Base-by-base conservation (phyloP, 1,140 invertebrate species). In the Saccostrea echinata region DNA sequence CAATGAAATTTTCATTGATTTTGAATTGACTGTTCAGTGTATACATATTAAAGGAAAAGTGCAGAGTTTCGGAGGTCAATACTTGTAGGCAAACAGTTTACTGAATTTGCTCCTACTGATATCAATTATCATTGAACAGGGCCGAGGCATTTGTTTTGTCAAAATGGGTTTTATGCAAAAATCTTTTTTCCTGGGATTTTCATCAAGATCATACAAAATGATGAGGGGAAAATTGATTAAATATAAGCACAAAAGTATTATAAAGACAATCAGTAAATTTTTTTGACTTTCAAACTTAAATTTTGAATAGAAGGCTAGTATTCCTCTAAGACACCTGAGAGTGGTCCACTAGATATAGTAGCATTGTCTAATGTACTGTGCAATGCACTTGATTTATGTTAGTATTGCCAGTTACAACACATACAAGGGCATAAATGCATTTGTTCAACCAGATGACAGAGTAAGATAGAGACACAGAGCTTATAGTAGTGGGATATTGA, bases 361-460 rank as follows among this genome's bases (percentile, higher is more conserved):
- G 16, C 6, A 4, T 61, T 61, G 55, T 18, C 6, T 4, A 61
- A 18, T 16, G 4, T 61, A 61, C 6, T 61, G 21, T n/a, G 18
- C 55, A 61, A 18, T n/a, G 55, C 55, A 61, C 21, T 61, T 61
- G 55, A 61, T 61, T 61, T 61, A 61, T 61, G 18, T 21, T n/a
- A n/a, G 1, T n/a, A 61, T 3, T 61, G 27, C 30, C 16, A 76
- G n/a, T n/a, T n/a, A n/a, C n/a, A n/a, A n/a, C n/a, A n/a, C n/a
- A n/a, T n/a, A n/a, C n/a, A n/a, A n/a, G 68, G 68, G 27, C 68
- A 76, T 76, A 76, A 18, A 57, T 76, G 68, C 68, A 76, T 76
- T 76, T 76, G 9, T 11, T 27, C 13, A 76, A 30, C 27, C 13
- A 76, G 68, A 76, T 76, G 68, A 76, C 68, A 33, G 68, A 12